Base-by-base conservation (phyloP, 2,888 invertebrate genomes). In the Trilocha varians region DNA sequence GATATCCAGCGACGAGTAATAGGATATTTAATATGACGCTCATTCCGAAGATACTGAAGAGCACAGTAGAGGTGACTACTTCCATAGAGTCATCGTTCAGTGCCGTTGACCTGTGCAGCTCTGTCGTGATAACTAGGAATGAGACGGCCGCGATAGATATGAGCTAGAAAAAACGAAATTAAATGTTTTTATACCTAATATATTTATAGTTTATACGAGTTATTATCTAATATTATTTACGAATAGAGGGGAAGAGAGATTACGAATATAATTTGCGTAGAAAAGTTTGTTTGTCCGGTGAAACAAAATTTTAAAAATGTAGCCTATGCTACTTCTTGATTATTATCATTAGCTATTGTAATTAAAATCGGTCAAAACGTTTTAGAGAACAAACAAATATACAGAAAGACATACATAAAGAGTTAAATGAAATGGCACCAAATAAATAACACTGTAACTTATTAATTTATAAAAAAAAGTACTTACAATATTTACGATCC, bases 11-110 rank as follows among this genome's bases (percentile, higher is more conserved):
- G 11, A 82, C 59, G 1, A 85, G 65, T 6, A 85, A 63, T 43
- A 84, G 52, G 9, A 76, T 54, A 38, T 80, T 83, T 40, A 84
- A 53, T 32, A 85, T 72, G n/a, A 83, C 67, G 14, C 78, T 69
- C 82, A 85, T 82, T 1, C 83, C 84, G 13, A 85, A 64, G 38
- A 83, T 77, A 43, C 79, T 76, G 53, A 75, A 83, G 32, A 84
- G 63, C 13, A 80, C 70, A 0, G 82, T 78, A 1, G 74, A 64
- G 3, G 77, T 78, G 38, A 71, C 59, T 33, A 68, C 67, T 47
- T 83, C 82, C 14, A 79, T 41, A 0, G 75, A 67, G 0, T 66
- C 57, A 25, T 70, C 70, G 13, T 62, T 58, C 15, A 62, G 61
- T 37, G 68, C 47, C 33, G 62, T 56, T 3, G 54, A 42, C 47